Evolutionary conservation across 2,797 vertebrate genomes (phyloP).

Genomic region (Takifugu rubripes): DNA sequence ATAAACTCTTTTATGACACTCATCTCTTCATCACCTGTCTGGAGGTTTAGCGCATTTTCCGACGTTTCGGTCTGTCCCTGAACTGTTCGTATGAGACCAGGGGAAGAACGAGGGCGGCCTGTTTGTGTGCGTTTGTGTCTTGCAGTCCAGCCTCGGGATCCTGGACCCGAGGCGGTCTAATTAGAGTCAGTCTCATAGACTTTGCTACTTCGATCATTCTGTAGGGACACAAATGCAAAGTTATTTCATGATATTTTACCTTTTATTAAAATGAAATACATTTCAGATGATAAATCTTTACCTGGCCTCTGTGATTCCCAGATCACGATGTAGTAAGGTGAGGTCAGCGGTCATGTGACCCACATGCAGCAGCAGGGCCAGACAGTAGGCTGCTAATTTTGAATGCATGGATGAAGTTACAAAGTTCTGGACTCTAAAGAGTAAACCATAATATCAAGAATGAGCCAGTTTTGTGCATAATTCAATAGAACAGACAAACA

Average conservation of each 20-base stretch:
- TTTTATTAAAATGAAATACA: neutral
- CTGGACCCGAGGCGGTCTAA: conserved; percentile 54
- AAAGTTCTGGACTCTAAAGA: conserved; percentile 78
- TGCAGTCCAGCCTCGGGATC: neutral
- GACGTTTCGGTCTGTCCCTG: conserved; percentile 71
- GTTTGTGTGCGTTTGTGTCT: conserved; percentile 76
- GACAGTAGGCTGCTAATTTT: conserved; percentile 83
- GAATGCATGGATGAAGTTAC: conserved; percentile 84
- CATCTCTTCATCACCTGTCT: neutral
- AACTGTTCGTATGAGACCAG: conserved; percentile 73
- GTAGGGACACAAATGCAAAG: conserved; percentile 19
- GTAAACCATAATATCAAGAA: neutral
- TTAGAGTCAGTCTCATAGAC: conserved; percentile 85
- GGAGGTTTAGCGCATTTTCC: conserved; percentile 70
- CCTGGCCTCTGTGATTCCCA: conserved; percentile 83
- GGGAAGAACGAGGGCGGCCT: conserved; percentile 81
- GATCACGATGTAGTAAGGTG: conserved; percentile 85
- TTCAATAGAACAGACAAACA: neutral
- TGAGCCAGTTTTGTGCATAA: no score
- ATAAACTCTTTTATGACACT: conserved; percentile 42
- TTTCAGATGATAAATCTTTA: conserved; percentile 34
- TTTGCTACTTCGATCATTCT: conserved; percentile 90
- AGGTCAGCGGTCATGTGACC: conserved; percentile 82
- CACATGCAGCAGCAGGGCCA: conserved; percentile 87
- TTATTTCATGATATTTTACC: neutral